A percentile compares a stretch with the other conserved stretches of the same genome.
Evolutionary conservation across 1,140 invertebrate species (phyloP).

Genomic region (Colletes gigas): DNA sequence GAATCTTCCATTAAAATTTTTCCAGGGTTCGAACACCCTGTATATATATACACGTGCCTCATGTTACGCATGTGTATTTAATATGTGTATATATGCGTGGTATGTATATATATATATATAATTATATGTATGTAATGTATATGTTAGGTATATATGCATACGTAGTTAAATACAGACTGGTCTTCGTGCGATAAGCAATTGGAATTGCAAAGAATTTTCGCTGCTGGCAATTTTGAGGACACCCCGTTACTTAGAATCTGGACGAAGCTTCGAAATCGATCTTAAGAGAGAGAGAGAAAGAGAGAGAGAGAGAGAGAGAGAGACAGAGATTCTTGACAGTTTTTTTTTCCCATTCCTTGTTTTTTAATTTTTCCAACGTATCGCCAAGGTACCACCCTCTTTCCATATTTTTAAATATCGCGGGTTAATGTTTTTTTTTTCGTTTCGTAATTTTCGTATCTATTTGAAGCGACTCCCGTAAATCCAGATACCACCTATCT

Average conservation of each 20-base stretch:
- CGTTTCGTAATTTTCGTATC: too few species aligned
- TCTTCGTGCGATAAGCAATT: constrained; percentile 63
- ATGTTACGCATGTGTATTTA: constrained; percentile 40
- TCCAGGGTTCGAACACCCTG: not conserved
- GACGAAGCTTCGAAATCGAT: constrained; percentile 27
- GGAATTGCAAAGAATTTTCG: constrained; percentile 53
- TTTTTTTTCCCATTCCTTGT: constrained; percentile 32
- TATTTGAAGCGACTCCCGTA: not conserved
- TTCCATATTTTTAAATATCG: too few species aligned
- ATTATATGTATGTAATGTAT: constrained; percentile 42
- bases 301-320: not conserved
- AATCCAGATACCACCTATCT: not conserved
- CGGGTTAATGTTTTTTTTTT: too few species aligned
- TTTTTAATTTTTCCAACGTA: too few species aligned
- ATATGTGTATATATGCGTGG: constrained; percentile 24
- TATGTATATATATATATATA: constrained; percentile 14
- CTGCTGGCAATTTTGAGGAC: constrained; percentile 67
- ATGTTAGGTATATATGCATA: constrained; percentile 49
- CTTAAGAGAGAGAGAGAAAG: constrained; percentile 18
- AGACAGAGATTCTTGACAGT: constrained; percentile 14
- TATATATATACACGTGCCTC: constrained; percentile 21
- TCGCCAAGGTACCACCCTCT: too few species aligned
- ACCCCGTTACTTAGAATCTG: constrained; percentile 71
- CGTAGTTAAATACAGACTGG: constrained; percentile 62
- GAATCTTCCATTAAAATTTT: too few species aligned